Evolutionary conservation across 2,113 vertebrate genomes (phyloP), one percentile per base, ranked within the genome.

Genomic region (Onychorhynchus coronatus): DNA sequence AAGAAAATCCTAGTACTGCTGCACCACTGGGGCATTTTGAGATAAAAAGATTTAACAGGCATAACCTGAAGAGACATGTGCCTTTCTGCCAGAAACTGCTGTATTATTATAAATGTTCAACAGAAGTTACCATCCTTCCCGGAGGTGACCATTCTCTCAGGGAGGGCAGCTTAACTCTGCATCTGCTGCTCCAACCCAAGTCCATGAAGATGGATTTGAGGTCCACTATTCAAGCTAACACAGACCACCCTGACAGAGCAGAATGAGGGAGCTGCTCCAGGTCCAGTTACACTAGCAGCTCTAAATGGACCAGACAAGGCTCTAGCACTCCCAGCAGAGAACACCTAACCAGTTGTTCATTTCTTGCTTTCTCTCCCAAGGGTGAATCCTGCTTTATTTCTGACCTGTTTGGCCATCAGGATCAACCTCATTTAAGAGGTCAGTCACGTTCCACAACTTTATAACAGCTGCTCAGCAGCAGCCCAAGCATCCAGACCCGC

Each of bases 131-230:
- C 18, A 8, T 33, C 59, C 30, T 75, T 88, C 73, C 61, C 31
- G 46, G 39, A 75, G 10, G 28, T 33, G 47, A 59, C 28, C 0
- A 0, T 13, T n/a, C 27, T 35, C 19, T 68, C 70, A 68, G 17
- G 67, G 5, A 37, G 21, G 27, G 39, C 0, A 3, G 52, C 27
- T 85, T 91, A 72, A 84, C 19, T 42, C 47, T 67, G 47, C 58
- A 93, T 21, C 52, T 21, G 3, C 56, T 84, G 61, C 56, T 93
- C 41, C 42, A 66, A 49, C 8, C 30, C 44, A 35, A 15, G 56
- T 88, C 65, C 47, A 58, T 17, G 8, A 47, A 39, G 21, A 39
- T 15, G 16, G 35, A 76, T 68, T 67, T 39, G 27, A 62, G 21
- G n/a, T 55, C 28, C 12, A 6, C 37, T 87, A 14, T 28, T 61